Percentiles rank a stretch among this genome's conserved stretches.
Conservation (phyloP, 2,797 vertebrate species). For the Rhynchonycteris naso region DNA sequence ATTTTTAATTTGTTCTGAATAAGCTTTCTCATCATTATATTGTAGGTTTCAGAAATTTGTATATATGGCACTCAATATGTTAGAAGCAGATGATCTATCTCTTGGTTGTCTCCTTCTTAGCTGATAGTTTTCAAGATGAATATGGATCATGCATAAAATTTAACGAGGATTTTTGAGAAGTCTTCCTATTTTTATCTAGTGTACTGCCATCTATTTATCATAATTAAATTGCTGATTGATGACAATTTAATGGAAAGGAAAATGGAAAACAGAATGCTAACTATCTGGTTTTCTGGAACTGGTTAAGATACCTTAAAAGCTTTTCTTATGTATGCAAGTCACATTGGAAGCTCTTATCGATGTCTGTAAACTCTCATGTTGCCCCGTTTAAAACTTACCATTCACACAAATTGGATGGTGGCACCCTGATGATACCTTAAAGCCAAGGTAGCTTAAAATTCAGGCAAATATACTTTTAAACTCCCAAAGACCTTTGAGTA, state of each 20-base stretch:
- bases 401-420: not conserved
- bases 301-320: not conserved
- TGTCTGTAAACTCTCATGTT: not conserved
- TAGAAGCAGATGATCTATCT: not conserved
- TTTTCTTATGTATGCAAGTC: not conserved
- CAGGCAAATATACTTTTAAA: not conserved
- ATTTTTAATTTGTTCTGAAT: not conserved
- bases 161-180: not conserved
- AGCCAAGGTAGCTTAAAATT: not conserved
- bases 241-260: conserved; percentile 35
- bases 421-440: not conserved
- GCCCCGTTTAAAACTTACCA: not conserved
- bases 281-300: conserved; percentile 33
- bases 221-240: conserved; percentile 31
- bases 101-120: not conserved
- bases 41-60: not conserved
- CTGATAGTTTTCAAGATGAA: not conserved
- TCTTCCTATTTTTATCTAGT: not conserved
- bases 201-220: not conserved
- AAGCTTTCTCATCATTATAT: not conserved
- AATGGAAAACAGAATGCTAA: conserved; percentile 36
- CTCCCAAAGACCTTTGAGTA: not conserved
- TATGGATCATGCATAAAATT: not conserved
- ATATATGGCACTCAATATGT: not conserved
- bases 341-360: not conserved